These are phyloP conservation scores for Probaryconus sp. DNA, from an alignment of 1,140 invertebrate genomes.

Conservation along the genomic window DNA sequence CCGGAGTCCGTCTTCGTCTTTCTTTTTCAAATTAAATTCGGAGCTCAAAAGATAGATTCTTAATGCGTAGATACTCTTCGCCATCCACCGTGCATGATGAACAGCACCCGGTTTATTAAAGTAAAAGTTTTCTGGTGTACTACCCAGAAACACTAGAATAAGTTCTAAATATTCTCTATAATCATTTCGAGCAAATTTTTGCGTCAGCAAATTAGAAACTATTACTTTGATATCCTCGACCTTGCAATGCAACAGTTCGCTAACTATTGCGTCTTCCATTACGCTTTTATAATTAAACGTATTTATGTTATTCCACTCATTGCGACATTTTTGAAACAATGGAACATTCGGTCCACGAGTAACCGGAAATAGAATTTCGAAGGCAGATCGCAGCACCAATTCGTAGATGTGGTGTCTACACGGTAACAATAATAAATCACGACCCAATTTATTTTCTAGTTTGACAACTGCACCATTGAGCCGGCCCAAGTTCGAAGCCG, in stretches of 20 bases:
- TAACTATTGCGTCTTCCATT: slow-evolving; percentile 14
- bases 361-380: slow-evolving; percentile 21
- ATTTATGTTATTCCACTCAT: slow-evolving; percentile 6
- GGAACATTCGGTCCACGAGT: slow-evolving; percentile 13
- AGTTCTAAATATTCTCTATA: slow-evolving; percentile 17
- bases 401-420: slow-evolving; percentile 45
- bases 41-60: slow-evolving; percentile 53
- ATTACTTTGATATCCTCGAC: not conserved
- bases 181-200: slow-evolving; percentile 21
- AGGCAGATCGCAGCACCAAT: slow-evolving; percentile 20
- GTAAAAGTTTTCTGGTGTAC: slow-evolving; percentile 7
- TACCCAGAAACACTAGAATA: slow-evolving; percentile 28
- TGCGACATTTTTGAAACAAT: slow-evolving; percentile 7
- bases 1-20: slow-evolving; percentile 53
- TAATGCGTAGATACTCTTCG: slow-evolving; percentile 51
- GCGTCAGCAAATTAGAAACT: not conserved
- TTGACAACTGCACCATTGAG: slow-evolving; percentile 35
- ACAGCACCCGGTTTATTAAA: slow-evolving; percentile 33
- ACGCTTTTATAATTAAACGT: slow-evolving; percentile 4
- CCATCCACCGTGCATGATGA: slow-evolving; percentile 48
- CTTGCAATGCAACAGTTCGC: not conserved
- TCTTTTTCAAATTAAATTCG: slow-evolving; percentile 42
- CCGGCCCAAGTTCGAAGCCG: slow-evolving; percentile 30
- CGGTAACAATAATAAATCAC: slow-evolving; percentile 32
- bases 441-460: slow-evolving; percentile 26